Conservation (phyloP, 35 echinoderm and acorn worm species). For the Diadema setosum region DNA sequence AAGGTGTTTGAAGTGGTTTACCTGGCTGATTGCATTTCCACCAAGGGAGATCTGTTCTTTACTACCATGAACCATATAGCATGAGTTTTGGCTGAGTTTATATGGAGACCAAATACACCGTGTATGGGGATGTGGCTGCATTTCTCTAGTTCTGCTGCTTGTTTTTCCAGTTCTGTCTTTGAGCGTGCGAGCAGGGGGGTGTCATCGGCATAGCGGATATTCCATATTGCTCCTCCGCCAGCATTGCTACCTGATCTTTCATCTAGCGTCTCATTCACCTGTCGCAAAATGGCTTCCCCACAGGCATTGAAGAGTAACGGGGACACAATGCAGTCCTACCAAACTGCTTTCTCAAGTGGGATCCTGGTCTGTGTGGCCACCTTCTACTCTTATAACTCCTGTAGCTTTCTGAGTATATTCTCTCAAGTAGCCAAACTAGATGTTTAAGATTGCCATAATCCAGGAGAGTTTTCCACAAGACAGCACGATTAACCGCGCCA, state of each 20-base stretch:
- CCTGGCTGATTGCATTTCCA: background rate
- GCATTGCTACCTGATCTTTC: too few relatives aligned
- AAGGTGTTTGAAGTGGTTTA: background rate
- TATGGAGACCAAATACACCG: constrained; percentile 31
- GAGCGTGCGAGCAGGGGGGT: too few relatives aligned
- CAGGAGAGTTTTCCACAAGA: constrained; percentile 11
- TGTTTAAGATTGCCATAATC: background rate
- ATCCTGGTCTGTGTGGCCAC: background rate
- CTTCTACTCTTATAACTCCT: background rate
- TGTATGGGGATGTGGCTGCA: constrained; percentile 6
- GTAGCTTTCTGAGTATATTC: background rate
- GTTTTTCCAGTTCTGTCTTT: too few relatives aligned
- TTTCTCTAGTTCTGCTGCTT: background rate
- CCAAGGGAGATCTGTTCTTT: background rate
- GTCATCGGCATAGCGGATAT: too few relatives aligned
- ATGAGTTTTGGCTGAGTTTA: constrained; percentile 21
- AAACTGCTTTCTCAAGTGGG: background rate
- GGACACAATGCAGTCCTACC: background rate
- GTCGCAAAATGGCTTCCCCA: too few relatives aligned
- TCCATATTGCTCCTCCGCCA: too few relatives aligned
- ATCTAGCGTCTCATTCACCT: too few relatives aligned
- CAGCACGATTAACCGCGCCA: background rate
- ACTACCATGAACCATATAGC: constrained; percentile 14
- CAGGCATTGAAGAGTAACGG: background rate
- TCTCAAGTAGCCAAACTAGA: background rate